Conservation (phyloP, 2,113 vertebrate species). For the Leptosomus discolor region DNA sequence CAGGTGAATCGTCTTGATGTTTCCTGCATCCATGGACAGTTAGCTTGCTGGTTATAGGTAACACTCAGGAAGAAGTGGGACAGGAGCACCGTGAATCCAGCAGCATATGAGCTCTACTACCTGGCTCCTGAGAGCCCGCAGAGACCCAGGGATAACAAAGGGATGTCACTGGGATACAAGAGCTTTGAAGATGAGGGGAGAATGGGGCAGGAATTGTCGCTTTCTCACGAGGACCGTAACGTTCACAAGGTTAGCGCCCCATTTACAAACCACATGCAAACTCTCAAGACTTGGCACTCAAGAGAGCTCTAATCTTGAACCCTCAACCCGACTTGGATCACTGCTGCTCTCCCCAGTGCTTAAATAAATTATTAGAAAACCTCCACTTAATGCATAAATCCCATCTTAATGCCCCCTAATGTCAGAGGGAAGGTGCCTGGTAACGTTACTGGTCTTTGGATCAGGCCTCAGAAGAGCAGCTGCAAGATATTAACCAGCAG, state of each 20-base stretch:
- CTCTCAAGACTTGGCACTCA: background rate
- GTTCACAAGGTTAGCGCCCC: background rate
- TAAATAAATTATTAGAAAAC: slow-evolving; percentile 2
- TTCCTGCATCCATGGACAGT: background rate
- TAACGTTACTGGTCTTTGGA: background rate
- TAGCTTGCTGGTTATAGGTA: background rate
- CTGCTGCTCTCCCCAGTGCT: background rate
- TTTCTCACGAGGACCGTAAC: background rate
- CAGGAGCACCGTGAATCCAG: background rate
- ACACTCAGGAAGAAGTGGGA: background rate
- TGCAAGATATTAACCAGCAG: slow-evolving; percentile 20
- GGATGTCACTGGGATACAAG: background rate
- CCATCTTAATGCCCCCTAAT: slow-evolving; percentile 3
- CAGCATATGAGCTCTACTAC: background rate
- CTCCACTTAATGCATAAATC: background rate
- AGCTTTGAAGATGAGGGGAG: background rate
- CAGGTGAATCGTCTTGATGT: background rate
- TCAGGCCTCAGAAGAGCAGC: slow-evolving; percentile 15
- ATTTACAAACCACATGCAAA: background rate
- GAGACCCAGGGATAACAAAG: background rate
- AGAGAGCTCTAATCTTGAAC: background rate
- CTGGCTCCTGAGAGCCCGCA: background rate
- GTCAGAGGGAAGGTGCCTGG: background rate
- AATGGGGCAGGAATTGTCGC: background rate
- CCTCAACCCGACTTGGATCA: background rate